Evolutionary conservation across 2,113 vertebrate species (phyloP), one percentile per base, ranked within the genome.

Genomic region (Oophaga pumilio): DNA sequence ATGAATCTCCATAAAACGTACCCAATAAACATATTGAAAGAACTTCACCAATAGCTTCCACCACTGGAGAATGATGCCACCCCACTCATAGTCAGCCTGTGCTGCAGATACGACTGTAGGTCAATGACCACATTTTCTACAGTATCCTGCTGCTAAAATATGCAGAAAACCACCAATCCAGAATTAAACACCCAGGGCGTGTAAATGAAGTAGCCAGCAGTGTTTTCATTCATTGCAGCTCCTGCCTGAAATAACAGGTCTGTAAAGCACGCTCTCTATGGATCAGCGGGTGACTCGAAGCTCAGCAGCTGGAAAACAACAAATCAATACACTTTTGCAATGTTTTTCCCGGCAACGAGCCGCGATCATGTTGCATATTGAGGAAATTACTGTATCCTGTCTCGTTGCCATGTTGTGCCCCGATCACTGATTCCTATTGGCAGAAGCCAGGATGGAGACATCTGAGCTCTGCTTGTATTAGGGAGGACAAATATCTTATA

Each of bases 271-370:
- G 43, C 76, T 77, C 76, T 56, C 76, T 56, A 77, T 53, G 76
- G 33, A 77, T 26, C 76, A 77, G 76, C 76, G 76, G 76, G 76
- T 24, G 0, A 56, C 76, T 24, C 18, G 76, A 13, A 77, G 76
- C 76, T 77, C 76, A 77, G 76, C 50, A 56, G 50, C 24, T 53
- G 76, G 50, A 77, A 77, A 77, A 77, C 76, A 77, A 77, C 76
- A 56, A 77, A 77, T 77, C 76, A 77, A 77, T 77, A 77, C 6
- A 11, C 50, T 77, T 56, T 56, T 56, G 76, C 50, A 77, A 77
- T 24, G 50, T 77, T 77, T 56, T 56, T 53, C 76, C 50, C 76
- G 12, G 76, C 33, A 14, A 50, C 15, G 11, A 56, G 76, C 50
- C 24, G 49, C 11, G 76, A 77, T 77, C 76, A 52, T 14, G 76